Evolutionary conservation across 2,797 vertebrate genomes (phyloP).

Genomic region (Jordanella pulchra): DNA sequence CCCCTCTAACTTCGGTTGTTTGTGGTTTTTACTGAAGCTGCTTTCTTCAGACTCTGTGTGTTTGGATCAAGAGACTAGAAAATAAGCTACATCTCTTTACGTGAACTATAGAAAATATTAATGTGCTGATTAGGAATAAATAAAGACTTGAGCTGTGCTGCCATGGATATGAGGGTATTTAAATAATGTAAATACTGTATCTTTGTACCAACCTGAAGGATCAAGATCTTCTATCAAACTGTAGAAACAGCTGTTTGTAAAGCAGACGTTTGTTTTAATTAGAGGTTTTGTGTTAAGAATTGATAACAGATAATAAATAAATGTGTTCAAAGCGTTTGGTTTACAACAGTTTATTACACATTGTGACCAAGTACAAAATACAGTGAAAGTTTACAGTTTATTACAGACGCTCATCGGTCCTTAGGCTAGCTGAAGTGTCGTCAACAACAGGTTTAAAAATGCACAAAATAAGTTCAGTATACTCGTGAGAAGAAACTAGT

Average conservation of each 20-base stretch:
- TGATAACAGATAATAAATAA: conserved; percentile 45
- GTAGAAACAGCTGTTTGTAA: conserved; percentile 57
- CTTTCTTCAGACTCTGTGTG: conserved; percentile 49
- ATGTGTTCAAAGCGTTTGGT: conserved; percentile 55
- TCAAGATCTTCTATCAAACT: conserved; percentile 36
- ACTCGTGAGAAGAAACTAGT: conserved; percentile 81
- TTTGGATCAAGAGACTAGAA: conserved; percentile 51
- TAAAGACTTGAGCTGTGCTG: conserved; percentile 43
- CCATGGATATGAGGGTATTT: conserved; percentile 65
- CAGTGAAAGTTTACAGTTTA: conserved; percentile 81
- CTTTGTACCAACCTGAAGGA: conserved; percentile 25
- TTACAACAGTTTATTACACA: conserved; percentile 84
- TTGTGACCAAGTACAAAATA: conserved; percentile 87
- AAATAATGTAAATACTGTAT: conserved; percentile 65
- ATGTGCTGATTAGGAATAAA: conserved; percentile 35
- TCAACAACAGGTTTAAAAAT: conserved; percentile 80
- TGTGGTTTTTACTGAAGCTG: conserved; percentile 45
- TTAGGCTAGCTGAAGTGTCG: conserved; percentile 75
- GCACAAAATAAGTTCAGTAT: conserved; percentile 84
- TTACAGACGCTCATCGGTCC: conserved; percentile 75
- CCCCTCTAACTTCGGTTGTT: conserved; percentile 36
- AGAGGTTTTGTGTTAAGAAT: conserved; percentile 56
- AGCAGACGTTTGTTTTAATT: conserved; percentile 50
- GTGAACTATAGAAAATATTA: conserved; percentile 31
- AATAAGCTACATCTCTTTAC: conserved; percentile 47